Evolutionary conservation across 1,140 invertebrate genomes (phyloP), one percentile per base, ranked within the genome.

Genomic region (Bombus cullumanus): DNA sequence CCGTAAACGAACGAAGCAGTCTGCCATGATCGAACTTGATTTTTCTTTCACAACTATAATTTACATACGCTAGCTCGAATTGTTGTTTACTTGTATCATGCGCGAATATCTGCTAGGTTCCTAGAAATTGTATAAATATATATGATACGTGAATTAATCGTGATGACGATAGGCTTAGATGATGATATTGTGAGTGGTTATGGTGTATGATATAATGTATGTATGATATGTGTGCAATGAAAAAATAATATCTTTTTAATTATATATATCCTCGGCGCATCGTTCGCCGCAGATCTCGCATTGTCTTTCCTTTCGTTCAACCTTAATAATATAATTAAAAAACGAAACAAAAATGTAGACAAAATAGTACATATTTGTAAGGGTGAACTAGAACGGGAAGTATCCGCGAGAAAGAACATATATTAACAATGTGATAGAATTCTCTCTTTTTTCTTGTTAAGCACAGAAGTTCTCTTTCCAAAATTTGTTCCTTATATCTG

Each of bases 191-290:
- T 6, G 13, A 18, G 1, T 47, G 15, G 3, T 78, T 75, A 74
- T 81, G n/a, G n/a, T 68, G 64, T 75, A 37, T 84, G 83, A 86
- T n/a, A 75, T 84, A 87, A n/a, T 62, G 81, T 85, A 82, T 75
- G 81, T 90, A 53, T 86, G 85, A 82, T 90, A 73, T 64, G 83
- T 57, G 90, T 91, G 90, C 89, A 91, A 90, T 89, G 86, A 69
- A 86, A 87, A 39, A 59, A 47, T 53, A 37, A 64, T 74, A 15
- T 76, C 31, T 82, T 66, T 43, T 80, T 78, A 86, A 86, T 75
- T 86, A 83, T 37, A 77, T 62, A 85, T 80, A 5, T 72, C 37
- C 18, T 41, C 22, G 31, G 9, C 18, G 47, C 10, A 22, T n/a
- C 13, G 22, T 43, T 77, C 43, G 43, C 28, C 31, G 13, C 5